Evolutionary conservation across 2,113 vertebrate species (phyloP).

Genomic region (Halcyon malimbica): DNA sequence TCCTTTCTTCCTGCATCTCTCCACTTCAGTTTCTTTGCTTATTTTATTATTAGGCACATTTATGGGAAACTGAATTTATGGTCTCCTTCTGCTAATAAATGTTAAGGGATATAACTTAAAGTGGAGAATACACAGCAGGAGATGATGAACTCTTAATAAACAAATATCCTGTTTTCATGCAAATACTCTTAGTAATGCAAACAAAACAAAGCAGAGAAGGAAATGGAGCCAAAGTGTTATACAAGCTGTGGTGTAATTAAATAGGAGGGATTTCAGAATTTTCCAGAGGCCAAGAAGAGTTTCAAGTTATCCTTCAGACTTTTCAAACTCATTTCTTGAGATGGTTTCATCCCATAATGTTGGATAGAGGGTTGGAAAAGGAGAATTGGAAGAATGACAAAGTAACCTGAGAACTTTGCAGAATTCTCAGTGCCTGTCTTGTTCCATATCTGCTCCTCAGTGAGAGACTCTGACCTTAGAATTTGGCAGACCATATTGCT

Average conservation of each 20-base stretch:
- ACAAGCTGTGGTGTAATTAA: conserved; percentile 50
- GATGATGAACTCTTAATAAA: conserved; percentile 65
- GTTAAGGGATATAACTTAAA: conserved; percentile 56
- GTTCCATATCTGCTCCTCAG: neutral
- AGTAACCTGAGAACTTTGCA: conserved; percentile 32
- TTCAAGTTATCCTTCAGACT: conserved; percentile 42
- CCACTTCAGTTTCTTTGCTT: neutral
- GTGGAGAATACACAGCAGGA: conserved; percentile 53
- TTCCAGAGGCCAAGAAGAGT: conserved; percentile 35
- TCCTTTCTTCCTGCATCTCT: neutral
- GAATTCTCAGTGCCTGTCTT: neutral
- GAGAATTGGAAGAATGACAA: conserved; percentile 30
- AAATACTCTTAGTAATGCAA: conserved; percentile 70
- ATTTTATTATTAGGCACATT: conserved; percentile 22
- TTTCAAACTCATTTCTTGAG: conserved; percentile 39
- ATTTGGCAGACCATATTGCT: neutral
- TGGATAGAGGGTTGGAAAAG: conserved; percentile 47
- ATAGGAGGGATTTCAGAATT: conserved; percentile 48
- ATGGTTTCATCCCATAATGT: conserved; percentile 6
- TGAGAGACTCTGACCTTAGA: conserved; percentile 20
- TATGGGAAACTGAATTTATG: conserved; percentile 36
- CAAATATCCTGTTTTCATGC: conserved; percentile 67
- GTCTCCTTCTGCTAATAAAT: conserved; percentile 51
- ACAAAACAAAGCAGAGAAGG: conserved; percentile 49
- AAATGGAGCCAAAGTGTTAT: conserved; percentile 66